Evolutionary conservation across 1,140 invertebrate species (phyloP).

Genomic region (Zaprionus nigranus): DNA sequence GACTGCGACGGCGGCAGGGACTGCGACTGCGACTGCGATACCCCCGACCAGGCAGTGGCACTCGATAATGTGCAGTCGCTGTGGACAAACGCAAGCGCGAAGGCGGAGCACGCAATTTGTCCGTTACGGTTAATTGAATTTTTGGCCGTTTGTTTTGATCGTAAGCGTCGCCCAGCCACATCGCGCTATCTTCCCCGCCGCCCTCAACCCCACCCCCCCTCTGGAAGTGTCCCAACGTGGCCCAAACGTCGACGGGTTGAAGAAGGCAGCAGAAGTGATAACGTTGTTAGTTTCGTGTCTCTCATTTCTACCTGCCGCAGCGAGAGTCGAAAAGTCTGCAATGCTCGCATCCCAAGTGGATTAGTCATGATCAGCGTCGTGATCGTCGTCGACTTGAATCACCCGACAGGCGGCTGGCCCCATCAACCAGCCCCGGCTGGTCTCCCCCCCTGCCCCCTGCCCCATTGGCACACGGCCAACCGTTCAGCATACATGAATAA

Average conservation of each 20-base stretch:
- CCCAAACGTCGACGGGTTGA: neutral
- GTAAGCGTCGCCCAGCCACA: neutral
- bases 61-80: slow-evolving; percentile 66
- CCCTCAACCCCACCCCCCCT: neutral
- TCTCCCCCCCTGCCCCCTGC: neutral
- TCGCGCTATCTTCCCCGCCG: neutral
- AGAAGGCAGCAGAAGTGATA: slow-evolving; percentile 25
- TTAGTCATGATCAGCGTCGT: slow-evolving; percentile 66
- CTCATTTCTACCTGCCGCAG: slow-evolving; percentile 36
- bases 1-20: slow-evolving; percentile 8
- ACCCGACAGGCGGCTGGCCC: slow-evolving; percentile 17
- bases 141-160: slow-evolving; percentile 37
- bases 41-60: slow-evolving; percentile 13
- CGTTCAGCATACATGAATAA: slow-evolving; percentile 34
- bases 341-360: slow-evolving; percentile 48
- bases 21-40: slow-evolving; percentile 17
- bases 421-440: neutral
- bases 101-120: slow-evolving; percentile 24
- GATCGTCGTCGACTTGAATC: slow-evolving; percentile 60
- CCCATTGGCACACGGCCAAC: neutral
- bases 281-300: slow-evolving; percentile 20
- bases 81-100: slow-evolving; percentile 41
- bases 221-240: neutral
- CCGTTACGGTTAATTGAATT: slow-evolving; percentile 32
- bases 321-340: slow-evolving; percentile 36